Evolutionary conservation across 1,140 invertebrate genomes (phyloP), one percentile per base, ranked within the genome.

Genomic region (Gryon sp.): DNA sequence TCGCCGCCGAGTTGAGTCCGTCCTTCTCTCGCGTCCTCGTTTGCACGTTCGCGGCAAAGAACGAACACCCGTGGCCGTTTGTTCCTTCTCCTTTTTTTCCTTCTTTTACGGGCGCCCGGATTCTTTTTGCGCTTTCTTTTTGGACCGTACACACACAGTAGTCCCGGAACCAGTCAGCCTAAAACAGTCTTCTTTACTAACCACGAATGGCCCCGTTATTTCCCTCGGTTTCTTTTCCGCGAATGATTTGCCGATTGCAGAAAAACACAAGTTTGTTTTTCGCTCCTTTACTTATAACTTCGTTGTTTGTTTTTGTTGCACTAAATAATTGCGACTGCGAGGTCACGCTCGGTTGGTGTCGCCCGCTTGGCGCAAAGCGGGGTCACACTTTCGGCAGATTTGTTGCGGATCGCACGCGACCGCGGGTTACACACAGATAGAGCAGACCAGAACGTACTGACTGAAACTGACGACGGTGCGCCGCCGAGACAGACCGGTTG

Each of bases 401-500:
- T 24, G 16, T 6, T 0, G 30, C 19, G 20, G 43, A 45, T 36
- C 28, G 38, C 16, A 28, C 38, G 28, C 38, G 45, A 45, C 26
- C 36, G 38, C 55, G 36, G 38, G 12, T 38, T 1, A 26, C 5
- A 43, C 11, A 53, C 50, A 20, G 19, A 43, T 48, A 55, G 7
- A 4, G 3, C 40, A 7, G 19, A 36, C 11, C 41, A 40, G 36
- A 38, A 32, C 52, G 60, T 50, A 50, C 30, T 52, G 40, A 50
- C 53, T 55, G 50, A 32, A 32, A 41, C 62, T 57, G 38, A 50
- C 45, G 65, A 20, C 14, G n/a, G n/a, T n/a, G n/a, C n/a, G n/a
- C 38, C 26, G 20, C 70, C 36, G 70, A 40, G 43, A 34, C 68
- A 81, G 81, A 85, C 81, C 81, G 81, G 84, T 86, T 87, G 82